Evolutionary conservation across 2,888 invertebrate species (phyloP), one percentile per base, ranked within the genome.

Genomic region (Drosophila nr. fundita): DNA sequence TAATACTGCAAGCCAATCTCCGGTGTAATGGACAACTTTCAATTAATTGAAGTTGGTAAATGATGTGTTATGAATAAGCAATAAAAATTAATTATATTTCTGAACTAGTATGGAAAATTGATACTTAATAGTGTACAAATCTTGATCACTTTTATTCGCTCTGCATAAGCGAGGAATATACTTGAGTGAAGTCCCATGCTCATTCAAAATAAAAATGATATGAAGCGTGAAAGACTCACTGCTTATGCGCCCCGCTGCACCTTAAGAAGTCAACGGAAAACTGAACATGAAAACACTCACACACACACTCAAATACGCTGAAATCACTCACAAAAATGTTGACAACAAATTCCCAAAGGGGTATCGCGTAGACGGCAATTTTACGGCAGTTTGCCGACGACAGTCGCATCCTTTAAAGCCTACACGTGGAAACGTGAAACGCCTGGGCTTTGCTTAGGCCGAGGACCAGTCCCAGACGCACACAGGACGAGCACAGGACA

Each of bases 321-420:
- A 72, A 80, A 80, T 87, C 83, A 83, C 80, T 83, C 81, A 84
- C 76, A 83, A 76, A 74, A 73, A 73, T 68, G 80, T 58, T 58
- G 75, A 70, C 64, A 62, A 40, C 30, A 62, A 74, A 78, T 79
- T 81, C 82, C 87, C 85, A 42, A 49, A 48, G 67, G 84, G 69
- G 29, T 45, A 50, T 11, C 49, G 54, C 45, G 29, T 58, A 63
- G 72, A 60, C 66, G 66, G 80, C 89, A 87, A 87, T 85, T 85
- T 84, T 68, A 71, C 79, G 85, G 73, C 77, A 84, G 74, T 79
- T 87, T 87, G 80, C 55, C 72, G 76, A 49, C 68, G 59, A 50
- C 66, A 66, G 30, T 48, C 62, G 59, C 66, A 78, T 80, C 83
- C 86, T 83, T 83, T 79, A 76, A 79, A 74, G 71, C 60, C 73